A percentile compares a stretch with the other conserved stretches of the same genome.
These are phyloP conservation scores for Eulemur mongoz DNA, from an alignment of 2,797 vertebrate species.

Conservation along the genomic window DNA sequence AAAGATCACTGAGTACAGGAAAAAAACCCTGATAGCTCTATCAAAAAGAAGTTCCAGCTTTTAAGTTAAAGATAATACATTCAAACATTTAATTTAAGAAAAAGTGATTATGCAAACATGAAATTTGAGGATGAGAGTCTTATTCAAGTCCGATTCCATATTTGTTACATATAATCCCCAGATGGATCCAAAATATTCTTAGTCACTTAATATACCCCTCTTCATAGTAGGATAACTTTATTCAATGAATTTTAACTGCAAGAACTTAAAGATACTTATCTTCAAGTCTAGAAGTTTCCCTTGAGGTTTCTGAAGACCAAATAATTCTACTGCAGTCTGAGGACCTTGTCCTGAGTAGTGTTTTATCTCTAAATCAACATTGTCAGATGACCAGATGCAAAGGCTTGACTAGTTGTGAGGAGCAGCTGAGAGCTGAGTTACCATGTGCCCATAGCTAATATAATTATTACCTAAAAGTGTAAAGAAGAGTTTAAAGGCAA, in stretches of 20 bases:
- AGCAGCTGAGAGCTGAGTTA: not conserved
- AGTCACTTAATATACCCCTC: not conserved
- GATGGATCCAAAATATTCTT: not conserved
- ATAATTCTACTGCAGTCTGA: slow-evolving; percentile 2
- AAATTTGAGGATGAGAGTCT: not conserved
- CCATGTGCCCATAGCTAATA: not conserved
- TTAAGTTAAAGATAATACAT: not conserved
- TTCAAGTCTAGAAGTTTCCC: not conserved
- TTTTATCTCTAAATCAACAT: not conserved
- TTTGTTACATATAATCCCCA: not conserved
- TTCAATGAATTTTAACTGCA: not conserved
- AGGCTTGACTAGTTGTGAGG: not conserved
- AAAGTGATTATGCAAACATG: not conserved
- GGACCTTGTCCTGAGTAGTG: not conserved
- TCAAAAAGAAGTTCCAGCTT: slow-evolving; percentile 4
- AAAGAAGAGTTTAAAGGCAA: not conserved
- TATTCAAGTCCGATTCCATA: not conserved
- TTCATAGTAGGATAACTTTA: not conserved
- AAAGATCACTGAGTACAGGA: not conserved
- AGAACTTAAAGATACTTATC: not conserved
- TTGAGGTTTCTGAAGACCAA: not conserved
- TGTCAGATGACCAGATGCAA: not conserved
- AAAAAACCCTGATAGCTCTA: not conserved
- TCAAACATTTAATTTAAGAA: slow-evolving; percentile 27
- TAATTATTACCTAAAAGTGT: not conserved